These are phyloP conservation scores for Campopleginae sp. DNA, from an alignment of 2,888 invertebrate genomes.

Conservation along the genomic window DNA sequence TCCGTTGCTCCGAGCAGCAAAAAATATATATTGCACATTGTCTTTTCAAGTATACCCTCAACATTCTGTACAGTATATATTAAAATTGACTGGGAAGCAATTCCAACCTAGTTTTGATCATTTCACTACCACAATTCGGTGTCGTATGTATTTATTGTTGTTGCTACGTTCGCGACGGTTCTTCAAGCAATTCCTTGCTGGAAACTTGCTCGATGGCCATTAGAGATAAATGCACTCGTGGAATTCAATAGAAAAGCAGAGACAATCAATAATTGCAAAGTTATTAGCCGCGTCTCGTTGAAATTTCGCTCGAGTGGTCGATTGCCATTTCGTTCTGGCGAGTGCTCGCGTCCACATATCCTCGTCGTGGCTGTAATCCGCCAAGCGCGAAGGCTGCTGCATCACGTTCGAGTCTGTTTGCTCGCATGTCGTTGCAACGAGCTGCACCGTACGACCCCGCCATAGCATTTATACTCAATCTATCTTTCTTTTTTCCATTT, in stretches of 20 bases:
- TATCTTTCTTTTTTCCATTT: constrained; percentile 26
- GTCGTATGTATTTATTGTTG: too few relatives aligned
- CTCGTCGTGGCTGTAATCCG: constrained; percentile 44
- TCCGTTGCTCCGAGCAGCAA: too few relatives aligned
- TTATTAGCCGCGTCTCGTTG: constrained; percentile 3
- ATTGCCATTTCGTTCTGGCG: constrained; percentile 26
- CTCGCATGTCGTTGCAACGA: constrained; percentile 62
- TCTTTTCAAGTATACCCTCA: too few relatives aligned
- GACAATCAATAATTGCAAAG: neutral
- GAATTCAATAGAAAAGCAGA: neutral
- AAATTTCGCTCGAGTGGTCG: constrained; percentile 23
- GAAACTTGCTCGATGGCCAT: neutral
- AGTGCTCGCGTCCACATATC: constrained; percentile 4
- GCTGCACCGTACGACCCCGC: constrained; percentile 49
- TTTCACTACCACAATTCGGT: too few relatives aligned
- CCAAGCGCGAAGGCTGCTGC: constrained; percentile 61
- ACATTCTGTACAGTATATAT: too few relatives aligned
- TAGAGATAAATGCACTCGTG: neutral
- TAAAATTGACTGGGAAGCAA: too few relatives aligned
- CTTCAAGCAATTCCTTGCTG: too few relatives aligned
- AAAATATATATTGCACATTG: too few relatives aligned
- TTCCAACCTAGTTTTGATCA: too few relatives aligned
- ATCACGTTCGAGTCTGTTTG: constrained; percentile 59
- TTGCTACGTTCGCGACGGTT: too few relatives aligned
- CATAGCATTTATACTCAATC: constrained; percentile 57